Evolutionary conservation across 2,888 invertebrate species (phyloP).

Genomic region (Eristalis arbustorum): DNA sequence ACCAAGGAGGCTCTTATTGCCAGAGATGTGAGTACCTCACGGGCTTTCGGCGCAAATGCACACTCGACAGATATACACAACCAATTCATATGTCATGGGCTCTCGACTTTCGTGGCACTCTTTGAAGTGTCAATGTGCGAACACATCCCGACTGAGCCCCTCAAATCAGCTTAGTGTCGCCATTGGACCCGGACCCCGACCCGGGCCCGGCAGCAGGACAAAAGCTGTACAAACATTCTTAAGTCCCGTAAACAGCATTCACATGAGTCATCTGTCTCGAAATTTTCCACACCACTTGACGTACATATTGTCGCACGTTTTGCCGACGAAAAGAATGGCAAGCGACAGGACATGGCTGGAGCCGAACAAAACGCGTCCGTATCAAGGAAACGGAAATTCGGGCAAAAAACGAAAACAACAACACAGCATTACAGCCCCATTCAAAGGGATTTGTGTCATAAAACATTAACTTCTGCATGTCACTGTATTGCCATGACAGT

Average conservation of each 20-base stretch:
- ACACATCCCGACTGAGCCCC: neutral
- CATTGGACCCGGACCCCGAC: neutral
- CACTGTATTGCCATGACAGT: slow-evolving; percentile 35
- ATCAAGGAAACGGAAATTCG: neutral
- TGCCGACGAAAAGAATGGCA: neutral
- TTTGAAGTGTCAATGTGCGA: neutral
- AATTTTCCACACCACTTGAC: neutral
- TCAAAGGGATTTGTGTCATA: slow-evolving; percentile 21
- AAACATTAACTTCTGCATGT: slow-evolving; percentile 37
- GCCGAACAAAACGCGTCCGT: neutral
- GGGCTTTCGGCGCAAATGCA: too few relatives aligned
- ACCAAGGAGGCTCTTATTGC: too few relatives aligned
- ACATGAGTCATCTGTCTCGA: neutral
- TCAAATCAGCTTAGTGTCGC: neutral
- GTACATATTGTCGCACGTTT: neutral
- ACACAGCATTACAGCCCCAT: neutral
- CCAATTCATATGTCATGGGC: neutral
- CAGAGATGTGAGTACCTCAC: too few relatives aligned
- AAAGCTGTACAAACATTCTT: neutral
- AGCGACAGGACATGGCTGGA: neutral
- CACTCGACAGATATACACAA: neutral
- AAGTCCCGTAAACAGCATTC: neutral
- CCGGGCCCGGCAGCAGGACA: too few relatives aligned
- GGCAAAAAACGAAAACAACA: neutral
- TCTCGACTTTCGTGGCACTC: neutral